Evolutionary conservation across 1,140 invertebrate genomes (phyloP), one percentile per base, ranked within the genome.

Genomic region (Drosophila sucinea): DNA sequence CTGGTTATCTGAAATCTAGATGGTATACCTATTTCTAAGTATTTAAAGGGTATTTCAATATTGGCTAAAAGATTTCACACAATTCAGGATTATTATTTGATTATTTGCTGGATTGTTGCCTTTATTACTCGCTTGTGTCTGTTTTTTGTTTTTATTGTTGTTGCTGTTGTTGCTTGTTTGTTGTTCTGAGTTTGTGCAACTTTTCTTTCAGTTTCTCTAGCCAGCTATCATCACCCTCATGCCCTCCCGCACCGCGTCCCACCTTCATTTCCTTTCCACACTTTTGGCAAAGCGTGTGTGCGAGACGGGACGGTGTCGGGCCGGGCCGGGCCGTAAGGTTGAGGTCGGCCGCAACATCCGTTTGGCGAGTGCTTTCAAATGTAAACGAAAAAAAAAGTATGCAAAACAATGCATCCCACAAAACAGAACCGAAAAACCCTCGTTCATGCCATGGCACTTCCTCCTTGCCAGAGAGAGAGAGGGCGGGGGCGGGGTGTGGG

Each of bases 311-410:
- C 23, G 23, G 44, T 7, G 1, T 17, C 23, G 44, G 17, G 27
- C 17, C 54, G 54, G 40, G 38, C 64, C 57, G 66, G 61, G 33
- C 35, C 69, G 44, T 84, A 87, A 87, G 83, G 83, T 87, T 89
- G 83, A 87, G 83, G 83, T 87, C 83, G 83, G 76, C 80, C 70
- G 70, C 73, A 80, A 84, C 84, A 89, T 87, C 83, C 83, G 83
- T 84, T 87, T 79, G 47, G 61, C 80, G 84, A 87, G 70, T 89
- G 77, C 84, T 87, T 89, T 87, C 83, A 89, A 87, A 87, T 87
- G 83, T 89, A 87, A 87, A 87, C 77, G 62, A 87, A 86, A 77
- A 70, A 61, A 79, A 81, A 82, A 77, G 70, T 70, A 69, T 80
- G 83, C 84, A 78, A 84, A 89, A 89, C 83, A 87, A 89, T 89